A percentile compares a stretch with the other conserved stretches of the same genome.
Conservation (phyloP, 2,797 vertebrate species). For the Micropoecilia bifurca region DNA sequence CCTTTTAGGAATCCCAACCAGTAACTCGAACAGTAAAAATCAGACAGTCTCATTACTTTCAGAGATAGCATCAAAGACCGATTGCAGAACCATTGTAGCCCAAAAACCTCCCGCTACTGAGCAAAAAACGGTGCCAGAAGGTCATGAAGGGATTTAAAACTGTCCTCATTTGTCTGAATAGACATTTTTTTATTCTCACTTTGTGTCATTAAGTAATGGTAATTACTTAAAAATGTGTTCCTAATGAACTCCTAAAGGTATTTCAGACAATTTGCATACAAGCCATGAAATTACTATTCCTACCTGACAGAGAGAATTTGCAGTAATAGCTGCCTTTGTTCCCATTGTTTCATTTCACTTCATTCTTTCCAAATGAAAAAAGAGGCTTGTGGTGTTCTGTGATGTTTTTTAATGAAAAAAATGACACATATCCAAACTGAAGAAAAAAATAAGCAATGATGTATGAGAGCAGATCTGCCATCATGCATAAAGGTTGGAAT, state of each 20-base stretch:
- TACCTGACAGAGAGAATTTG: conserved; percentile 27
- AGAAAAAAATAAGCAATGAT: conserved; percentile 46
- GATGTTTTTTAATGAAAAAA: conserved; percentile 49
- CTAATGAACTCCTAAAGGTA: conserved; percentile 28
- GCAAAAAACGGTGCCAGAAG: not conserved
- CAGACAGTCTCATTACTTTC: conserved; percentile 1
- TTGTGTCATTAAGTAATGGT: conserved; percentile 9
- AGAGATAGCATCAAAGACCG: conserved; percentile 17
- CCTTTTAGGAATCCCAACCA: not conserved
- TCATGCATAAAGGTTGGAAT: conserved; percentile 35
- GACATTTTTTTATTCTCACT: conserved; percentile 6
- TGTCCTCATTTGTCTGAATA: not conserved
- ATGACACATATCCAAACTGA: conserved; percentile 46
- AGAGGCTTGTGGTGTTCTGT: conserved; percentile 25
- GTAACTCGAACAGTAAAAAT: not conserved
- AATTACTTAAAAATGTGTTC: conserved; percentile 16
- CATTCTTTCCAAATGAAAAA: conserved; percentile 6
- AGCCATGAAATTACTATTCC: conserved; percentile 19
- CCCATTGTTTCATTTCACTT: conserved; percentile 14
- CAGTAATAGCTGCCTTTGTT: conserved; percentile 35
- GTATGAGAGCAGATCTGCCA: conserved; percentile 36
- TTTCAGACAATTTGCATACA: conserved; percentile 27
- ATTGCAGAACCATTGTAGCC: conserved; percentile 6
- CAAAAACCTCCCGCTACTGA: conserved; percentile 9
- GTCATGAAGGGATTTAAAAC: conserved; percentile 19